Conservation (phyloP, 2,797 vertebrate species). For the Megaceryle alcyon region DNA sequence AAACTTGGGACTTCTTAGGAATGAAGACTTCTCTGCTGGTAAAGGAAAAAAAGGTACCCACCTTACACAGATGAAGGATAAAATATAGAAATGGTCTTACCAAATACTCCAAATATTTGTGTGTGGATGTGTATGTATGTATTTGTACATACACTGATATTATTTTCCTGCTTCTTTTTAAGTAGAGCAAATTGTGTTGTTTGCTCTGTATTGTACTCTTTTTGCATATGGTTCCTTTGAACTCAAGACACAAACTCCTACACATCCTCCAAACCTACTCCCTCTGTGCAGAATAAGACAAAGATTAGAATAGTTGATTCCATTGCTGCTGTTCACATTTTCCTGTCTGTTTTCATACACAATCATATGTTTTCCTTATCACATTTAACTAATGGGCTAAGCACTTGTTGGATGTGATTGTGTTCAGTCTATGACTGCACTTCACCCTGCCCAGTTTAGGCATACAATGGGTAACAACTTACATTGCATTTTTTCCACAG, state of each 20-base stretch:
- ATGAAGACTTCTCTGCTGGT: neutral
- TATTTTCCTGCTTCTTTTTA: neutral
- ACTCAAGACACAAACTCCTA: neutral
- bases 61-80: neutral
- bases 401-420: neutral
- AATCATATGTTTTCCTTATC: neutral
- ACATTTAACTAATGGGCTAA: neutral
- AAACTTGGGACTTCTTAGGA: neutral
- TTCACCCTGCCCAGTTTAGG: neutral
- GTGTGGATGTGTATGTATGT: neutral
- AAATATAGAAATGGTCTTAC: neutral
- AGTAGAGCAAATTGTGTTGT: neutral
- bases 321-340: neutral
- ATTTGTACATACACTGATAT: neutral
- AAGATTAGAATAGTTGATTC: neutral
- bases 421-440: neutral
- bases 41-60: neutral
- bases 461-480: slow-evolving; percentile 25
- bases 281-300: neutral
- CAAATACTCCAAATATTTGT: neutral
- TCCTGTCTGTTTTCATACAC: neutral
- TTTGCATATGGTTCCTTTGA: neutral
- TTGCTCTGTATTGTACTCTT: neutral
- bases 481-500: slow-evolving; percentile 88
- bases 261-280: neutral